Evolutionary conservation across 2,888 invertebrate species (phyloP).

Genomic region (Blastobasis adustella): DNA sequence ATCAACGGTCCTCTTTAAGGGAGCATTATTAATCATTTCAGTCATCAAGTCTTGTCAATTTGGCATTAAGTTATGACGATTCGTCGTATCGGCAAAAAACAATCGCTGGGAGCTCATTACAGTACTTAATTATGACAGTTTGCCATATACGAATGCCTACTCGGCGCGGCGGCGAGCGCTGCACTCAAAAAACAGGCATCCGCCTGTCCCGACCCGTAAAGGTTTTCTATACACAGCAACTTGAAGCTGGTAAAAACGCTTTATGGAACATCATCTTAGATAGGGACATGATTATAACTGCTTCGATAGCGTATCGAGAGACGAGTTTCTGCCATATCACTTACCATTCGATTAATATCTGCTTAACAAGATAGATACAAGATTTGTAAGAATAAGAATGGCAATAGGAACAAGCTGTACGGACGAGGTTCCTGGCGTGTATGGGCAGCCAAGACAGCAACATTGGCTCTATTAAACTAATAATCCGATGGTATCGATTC

Average conservation of each 20-base stretch:
- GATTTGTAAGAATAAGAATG: too few relatives aligned
- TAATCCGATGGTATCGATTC: conserved; percentile 26
- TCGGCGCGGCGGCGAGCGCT: conserved; percentile 19
- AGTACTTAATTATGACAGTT: conserved; percentile 72
- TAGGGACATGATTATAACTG: conserved; percentile 30
- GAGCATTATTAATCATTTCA: conserved; percentile 31
- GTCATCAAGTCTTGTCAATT: conserved; percentile 37
- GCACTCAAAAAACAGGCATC: conserved; percentile 48
- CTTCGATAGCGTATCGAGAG: conserved; percentile 27
- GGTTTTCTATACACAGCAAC: conserved; percentile 33
- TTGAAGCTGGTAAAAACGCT: conserved; percentile 45
- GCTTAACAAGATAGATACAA: too few relatives aligned
- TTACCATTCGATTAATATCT: too few relatives aligned
- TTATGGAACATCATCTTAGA: conserved; percentile 45
- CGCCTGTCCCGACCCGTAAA: conserved; percentile 42
- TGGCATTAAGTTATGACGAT: conserved; percentile 64
- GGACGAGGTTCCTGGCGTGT: too few relatives aligned
- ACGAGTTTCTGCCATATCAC: background rate
- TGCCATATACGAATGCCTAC: conserved; percentile 60
- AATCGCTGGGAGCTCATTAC: conserved; percentile 56
- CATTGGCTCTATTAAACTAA: too few relatives aligned
- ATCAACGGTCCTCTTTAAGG: conserved; percentile 26
- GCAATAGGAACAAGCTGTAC: too few relatives aligned
- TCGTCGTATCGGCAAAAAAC: conserved; percentile 53
- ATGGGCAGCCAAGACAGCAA: too few relatives aligned